Percentiles rank a stretch among this genome's conserved stretches.
Evolutionary conservation across 1,140 invertebrate species (phyloP).

Genomic region (Ephestia elutella): DNA sequence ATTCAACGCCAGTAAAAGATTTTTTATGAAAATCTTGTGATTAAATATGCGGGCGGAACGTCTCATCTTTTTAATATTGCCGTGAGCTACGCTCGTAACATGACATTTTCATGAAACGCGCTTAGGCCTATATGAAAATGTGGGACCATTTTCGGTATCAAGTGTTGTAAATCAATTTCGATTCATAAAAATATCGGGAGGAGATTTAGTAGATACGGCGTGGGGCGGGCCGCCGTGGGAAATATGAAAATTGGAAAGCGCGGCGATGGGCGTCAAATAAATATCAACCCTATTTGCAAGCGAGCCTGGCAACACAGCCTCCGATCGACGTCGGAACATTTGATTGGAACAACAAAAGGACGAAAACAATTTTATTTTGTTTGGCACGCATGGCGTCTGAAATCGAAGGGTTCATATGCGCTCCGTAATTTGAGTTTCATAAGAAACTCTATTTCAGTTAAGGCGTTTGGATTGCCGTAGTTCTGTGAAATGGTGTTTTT

Average conservation of each 20-base stretch:
- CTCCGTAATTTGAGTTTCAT: neutral
- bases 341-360: constrained; percentile 23
- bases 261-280: constrained; percentile 52
- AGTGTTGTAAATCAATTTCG: constrained; percentile 36
- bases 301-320: constrained; percentile 14
- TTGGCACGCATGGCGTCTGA: constrained; percentile 6
- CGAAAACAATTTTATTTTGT: constrained; percentile 15
- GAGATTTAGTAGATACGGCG: constrained; percentile 49
- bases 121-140: neutral
- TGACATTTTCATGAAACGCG: neutral
- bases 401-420: neutral
- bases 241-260: constrained; percentile 69
- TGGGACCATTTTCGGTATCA: neutral
- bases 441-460: too few species aligned
- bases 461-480: too few species aligned
- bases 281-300: constrained; percentile 46
- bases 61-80: neutral
- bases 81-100: neutral
- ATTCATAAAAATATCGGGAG: constrained; percentile 49
- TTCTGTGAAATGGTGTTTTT: too few species aligned
- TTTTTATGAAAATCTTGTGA: neutral
- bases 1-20: neutral
- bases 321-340: neutral
- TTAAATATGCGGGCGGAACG: neutral
- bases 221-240: constrained; percentile 38